Evolutionary conservation across 2,113 vertebrate species (phyloP).

Genomic region (Phodopus roborovskii): DNA sequence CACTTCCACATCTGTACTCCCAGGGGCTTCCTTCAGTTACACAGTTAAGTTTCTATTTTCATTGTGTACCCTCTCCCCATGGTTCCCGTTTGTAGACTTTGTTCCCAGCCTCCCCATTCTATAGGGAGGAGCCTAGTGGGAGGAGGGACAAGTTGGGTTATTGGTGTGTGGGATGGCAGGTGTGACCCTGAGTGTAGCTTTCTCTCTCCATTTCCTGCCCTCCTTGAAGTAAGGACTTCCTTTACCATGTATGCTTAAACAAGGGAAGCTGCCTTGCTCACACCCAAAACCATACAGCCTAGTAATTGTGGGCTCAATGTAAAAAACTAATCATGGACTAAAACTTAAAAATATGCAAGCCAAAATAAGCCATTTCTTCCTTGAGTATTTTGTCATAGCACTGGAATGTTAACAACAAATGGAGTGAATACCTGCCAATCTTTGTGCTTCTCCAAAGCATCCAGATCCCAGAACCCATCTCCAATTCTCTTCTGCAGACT

Average conservation of each 20-base stretch:
- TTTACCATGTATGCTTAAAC: neutral
- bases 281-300: neutral
- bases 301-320: neutral
- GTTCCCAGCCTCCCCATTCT: too few relatives aligned
- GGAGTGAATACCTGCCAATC: accelerated
- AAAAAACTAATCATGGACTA: neutral
- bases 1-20: accelerated
- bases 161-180: neutral
- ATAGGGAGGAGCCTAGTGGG: too few relatives aligned
- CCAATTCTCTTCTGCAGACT: slow-evolving; percentile 86
- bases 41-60: neutral
- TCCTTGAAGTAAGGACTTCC: neutral
- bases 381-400: neutral
- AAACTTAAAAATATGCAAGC: neutral
- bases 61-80: neutral
- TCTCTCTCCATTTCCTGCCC: too few relatives aligned
- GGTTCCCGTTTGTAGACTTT: neutral
- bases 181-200: neutral
- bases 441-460: neutral
- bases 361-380: neutral
- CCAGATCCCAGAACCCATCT: neutral
- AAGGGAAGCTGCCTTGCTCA: neutral
- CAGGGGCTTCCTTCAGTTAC: neutral
- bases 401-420: too few relatives aligned
- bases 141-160: neutral